phyloP scores from a whole-genome alignment of 2,888 invertebrate species.

The Chymomyza fuscimana region DNA sequence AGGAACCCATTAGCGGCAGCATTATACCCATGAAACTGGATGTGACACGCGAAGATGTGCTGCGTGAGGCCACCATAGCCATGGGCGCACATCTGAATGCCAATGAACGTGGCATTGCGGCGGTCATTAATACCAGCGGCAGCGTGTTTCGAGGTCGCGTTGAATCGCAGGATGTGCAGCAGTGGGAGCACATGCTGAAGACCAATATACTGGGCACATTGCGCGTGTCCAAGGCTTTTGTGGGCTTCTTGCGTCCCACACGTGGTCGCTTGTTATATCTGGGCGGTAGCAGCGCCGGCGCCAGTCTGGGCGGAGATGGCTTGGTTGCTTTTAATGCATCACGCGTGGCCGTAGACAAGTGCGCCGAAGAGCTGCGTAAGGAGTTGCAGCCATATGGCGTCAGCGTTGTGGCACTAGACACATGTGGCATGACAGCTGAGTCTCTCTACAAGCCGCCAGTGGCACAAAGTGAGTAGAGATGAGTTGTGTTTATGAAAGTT shows the following conservation, averaged over 20 bases:
- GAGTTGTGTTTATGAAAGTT: too few species aligned
- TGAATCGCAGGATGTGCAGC: slow-evolving; percentile 83
- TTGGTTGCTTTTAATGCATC: slow-evolving; percentile 83
- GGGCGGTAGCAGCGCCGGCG: slow-evolving; percentile 79
- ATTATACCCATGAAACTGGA: slow-evolving; percentile 88
- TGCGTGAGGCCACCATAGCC: slow-evolving; percentile 89
- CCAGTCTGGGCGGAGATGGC: slow-evolving; percentile 78
- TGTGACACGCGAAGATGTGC: slow-evolving; percentile 88
- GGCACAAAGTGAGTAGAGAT: slow-evolving; percentile 79
- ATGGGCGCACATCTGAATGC: slow-evolving; percentile 90
- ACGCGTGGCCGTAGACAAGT: slow-evolving; percentile 89
- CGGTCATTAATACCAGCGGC: slow-evolving; percentile 91
- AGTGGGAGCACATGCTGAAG: slow-evolving; percentile 85
- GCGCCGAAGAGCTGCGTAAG: slow-evolving; percentile 86
- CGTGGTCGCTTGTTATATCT: slow-evolving; percentile 86
- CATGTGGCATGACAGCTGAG: slow-evolving; percentile 84
- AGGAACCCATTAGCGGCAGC: slow-evolving; percentile 80
- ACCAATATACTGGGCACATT: slow-evolving; percentile 87
- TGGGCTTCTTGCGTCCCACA: slow-evolving; percentile 84
- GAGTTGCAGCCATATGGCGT: slow-evolving; percentile 86
- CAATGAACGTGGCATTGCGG: slow-evolving; percentile 89
- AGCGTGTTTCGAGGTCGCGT: slow-evolving; percentile 86
- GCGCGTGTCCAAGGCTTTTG: slow-evolving; percentile 88
- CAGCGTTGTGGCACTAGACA: slow-evolving; percentile 87
- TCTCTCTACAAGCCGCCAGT: slow-evolving; percentile 85